These are phyloP conservation scores for Apodemia mormo DNA, from an alignment of 2,888 invertebrate species.

Conservation along the genomic window DNA sequence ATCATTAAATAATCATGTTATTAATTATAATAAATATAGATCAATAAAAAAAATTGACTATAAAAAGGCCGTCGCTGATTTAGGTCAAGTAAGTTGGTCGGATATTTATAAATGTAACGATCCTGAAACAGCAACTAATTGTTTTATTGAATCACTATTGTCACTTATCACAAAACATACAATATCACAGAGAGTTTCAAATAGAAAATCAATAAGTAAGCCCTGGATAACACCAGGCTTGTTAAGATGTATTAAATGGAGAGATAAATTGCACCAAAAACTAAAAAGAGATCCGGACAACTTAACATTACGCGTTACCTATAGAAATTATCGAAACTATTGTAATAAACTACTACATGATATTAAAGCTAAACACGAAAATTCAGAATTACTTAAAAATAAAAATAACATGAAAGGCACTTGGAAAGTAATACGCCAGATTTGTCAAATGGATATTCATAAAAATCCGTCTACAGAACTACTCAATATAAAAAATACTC, in stretches of 20 bases:
- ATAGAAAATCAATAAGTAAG: conserved; percentile 19
- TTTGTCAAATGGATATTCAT: conserved; percentile 1
- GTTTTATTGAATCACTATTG: not conserved
- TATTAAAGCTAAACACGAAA: conserved; percentile 25
- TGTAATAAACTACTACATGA: conserved; percentile 28
- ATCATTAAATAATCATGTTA: not conserved
- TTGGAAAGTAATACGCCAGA: conserved; percentile 26
- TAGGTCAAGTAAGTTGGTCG: not conserved
- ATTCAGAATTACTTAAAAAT: conserved; percentile 17
- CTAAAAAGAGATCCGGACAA: conserved; percentile 26
- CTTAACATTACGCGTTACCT: conserved; percentile 19
- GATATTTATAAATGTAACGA: conserved; percentile 13
- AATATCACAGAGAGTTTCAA: not conserved
- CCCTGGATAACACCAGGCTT: too few species aligned
- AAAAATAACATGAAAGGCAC: conserved; percentile 21
- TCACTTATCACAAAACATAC: not conserved
- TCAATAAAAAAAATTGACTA: conserved; percentile 13
- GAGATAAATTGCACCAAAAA: conserved; percentile 25
- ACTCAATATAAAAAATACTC: not conserved
- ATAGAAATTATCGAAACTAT: conserved; percentile 27
- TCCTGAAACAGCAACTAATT: not conserved
- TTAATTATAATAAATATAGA: not conserved
- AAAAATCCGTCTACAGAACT: conserved; percentile 7
- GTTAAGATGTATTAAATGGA: conserved; percentile 25
- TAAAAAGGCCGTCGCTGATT: not conserved